Conservation (phyloP, 2,797 vertebrate species). For the Dendrocincla fuliginosa region DNA sequence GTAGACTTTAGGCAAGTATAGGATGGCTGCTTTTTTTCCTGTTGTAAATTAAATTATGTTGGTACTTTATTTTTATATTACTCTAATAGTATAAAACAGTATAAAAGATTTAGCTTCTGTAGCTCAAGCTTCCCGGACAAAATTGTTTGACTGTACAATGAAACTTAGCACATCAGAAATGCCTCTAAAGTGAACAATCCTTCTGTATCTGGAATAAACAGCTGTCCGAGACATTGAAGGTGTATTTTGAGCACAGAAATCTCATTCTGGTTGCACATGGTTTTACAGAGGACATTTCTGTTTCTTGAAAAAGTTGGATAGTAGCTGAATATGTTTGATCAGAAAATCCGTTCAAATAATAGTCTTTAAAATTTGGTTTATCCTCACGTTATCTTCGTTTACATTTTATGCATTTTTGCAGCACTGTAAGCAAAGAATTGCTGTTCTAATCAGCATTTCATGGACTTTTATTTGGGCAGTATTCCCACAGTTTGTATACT, state of each 20-base stretch:
- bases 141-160: neutral
- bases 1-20: neutral
- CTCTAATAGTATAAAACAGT: neutral
- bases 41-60: neutral
- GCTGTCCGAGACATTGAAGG: neutral
- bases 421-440: neutral
- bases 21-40: neutral
- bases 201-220: neutral
- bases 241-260: neutral
- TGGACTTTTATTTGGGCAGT: neutral
- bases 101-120: neutral
- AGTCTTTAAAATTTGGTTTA: neutral
- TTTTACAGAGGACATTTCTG: neutral
- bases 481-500: neutral
- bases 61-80: neutral
- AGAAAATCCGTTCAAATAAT: neutral
- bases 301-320: neutral
- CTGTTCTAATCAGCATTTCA: neutral
- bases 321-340: neutral
- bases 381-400: neutral
- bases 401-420: neutral
- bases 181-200: neutral
- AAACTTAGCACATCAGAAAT: neutral
- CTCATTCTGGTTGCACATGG: accelerated
- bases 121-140: neutral